Evolutionary conservation across 2,888 invertebrate species (phyloP).

Genomic region (Sphaerophoria rueppellii): DNA sequence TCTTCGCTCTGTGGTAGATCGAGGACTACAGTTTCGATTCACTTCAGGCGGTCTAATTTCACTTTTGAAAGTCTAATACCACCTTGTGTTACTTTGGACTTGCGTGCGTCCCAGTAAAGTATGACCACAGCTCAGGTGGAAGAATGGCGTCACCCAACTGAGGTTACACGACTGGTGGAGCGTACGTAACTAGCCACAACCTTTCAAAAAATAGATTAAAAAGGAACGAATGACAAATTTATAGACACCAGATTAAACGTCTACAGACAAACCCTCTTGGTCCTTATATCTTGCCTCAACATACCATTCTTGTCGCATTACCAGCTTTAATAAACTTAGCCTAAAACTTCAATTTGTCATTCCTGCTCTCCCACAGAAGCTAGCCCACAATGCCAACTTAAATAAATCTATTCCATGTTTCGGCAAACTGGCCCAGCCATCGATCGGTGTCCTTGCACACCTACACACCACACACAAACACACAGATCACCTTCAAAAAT

Average conservation of each 20-base stretch:
- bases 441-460: not conserved
- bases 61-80: too few relatives aligned
- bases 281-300: not conserved
- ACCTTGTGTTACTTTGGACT: too few relatives aligned
- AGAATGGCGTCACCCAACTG: too few relatives aligned
- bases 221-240: too few relatives aligned
- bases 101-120: too few relatives aligned
- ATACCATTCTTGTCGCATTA: not conserved
- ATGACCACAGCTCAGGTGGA: too few relatives aligned
- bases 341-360: conserved; percentile 20
- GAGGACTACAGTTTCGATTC: too few relatives aligned
- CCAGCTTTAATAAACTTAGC: conserved; percentile 20
- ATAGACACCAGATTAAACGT: not conserved
- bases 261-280: not conserved
- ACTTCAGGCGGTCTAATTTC: too few relatives aligned
- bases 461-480: not conserved
- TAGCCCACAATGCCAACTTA: not conserved
- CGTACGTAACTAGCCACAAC: too few relatives aligned
- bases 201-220: too few relatives aligned
- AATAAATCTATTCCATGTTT: not conserved
- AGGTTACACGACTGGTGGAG: too few relatives aligned
- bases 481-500: conserved; percentile 13
- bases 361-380: not conserved
- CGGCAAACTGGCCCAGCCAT: not conserved
- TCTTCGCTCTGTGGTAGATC: too few relatives aligned